Conservation (phyloP, 2,888 invertebrate species). For the Chaetogeoica ovagalla region DNA sequence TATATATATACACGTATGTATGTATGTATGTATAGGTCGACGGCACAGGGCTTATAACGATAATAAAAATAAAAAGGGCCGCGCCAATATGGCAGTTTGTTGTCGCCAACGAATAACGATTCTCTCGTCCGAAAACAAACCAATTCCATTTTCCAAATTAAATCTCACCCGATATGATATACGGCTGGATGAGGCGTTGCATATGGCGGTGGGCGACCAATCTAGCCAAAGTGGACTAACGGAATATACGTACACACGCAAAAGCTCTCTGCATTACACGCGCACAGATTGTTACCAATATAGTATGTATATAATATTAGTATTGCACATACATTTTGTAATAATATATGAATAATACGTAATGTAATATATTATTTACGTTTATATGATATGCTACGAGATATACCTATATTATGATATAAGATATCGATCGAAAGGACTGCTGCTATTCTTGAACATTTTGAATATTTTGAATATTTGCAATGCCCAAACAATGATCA, state of each 20-base stretch:
- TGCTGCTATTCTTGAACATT: no score
- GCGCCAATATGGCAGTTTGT: conserved; percentile 51
- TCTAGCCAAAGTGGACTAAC: conserved; percentile 44
- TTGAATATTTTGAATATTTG: no score
- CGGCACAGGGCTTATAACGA: conserved; percentile 13
- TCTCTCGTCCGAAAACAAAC: conserved; percentile 52
- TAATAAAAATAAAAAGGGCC: conserved; percentile 53
- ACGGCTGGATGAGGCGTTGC: conserved; percentile 55
- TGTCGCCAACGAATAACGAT: conserved; percentile 36
- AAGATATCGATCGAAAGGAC: no score
- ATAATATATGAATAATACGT: no score
- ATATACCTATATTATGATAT: no score
- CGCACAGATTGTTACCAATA: not conserved
- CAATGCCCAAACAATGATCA: no score
- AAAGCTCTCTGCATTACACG: not conserved
- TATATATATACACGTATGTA: not conserved
- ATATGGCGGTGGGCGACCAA: conserved; percentile 54
- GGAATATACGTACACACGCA: not conserved
- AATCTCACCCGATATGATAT: conserved; percentile 54
- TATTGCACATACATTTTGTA: no score
- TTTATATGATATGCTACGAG: no score
- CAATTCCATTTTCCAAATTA: conserved; percentile 55
- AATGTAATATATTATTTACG: no score
- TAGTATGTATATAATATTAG: no score
- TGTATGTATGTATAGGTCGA: not conserved